phyloP scores from a whole-genome alignment of 2,888 invertebrate genomes.

The Tetramorium bicarinatum region DNA sequence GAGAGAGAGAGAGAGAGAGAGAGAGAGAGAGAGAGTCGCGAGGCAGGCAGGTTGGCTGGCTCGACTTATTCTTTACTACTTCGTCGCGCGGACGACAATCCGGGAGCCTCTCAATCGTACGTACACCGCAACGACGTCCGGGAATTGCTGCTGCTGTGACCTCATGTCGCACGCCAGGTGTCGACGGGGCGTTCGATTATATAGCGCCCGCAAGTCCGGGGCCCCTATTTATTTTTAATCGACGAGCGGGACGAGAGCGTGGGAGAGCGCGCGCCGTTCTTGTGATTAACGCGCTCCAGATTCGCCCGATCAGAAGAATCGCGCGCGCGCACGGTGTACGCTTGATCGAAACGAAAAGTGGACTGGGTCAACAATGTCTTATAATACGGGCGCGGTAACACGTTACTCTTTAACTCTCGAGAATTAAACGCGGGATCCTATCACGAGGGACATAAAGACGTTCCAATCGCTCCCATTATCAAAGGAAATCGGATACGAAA shows the following conservation, averaged over 20 bases:
- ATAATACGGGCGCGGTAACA: not conserved
- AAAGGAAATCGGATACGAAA: not conserved
- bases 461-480: not conserved
- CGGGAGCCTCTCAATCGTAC: slow-evolving; percentile 12
- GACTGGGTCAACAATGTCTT: slow-evolving; percentile 32
- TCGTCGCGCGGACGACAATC: slow-evolving; percentile 49
- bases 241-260: not conserved
- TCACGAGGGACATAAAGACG: not conserved
- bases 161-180: slow-evolving; percentile 10
- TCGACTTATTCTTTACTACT: slow-evolving; percentile 58
- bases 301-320: slow-evolving; percentile 41
- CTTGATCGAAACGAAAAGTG: slow-evolving; percentile 31
- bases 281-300: slow-evolving; percentile 50
- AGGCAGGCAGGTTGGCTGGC: not conserved
- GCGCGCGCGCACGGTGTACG: no score
- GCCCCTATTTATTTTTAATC: slow-evolving; percentile 48
- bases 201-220: slow-evolving; percentile 9
- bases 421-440: no score
- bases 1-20: no score
- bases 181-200: slow-evolving; percentile 25
- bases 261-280: slow-evolving; percentile 34
- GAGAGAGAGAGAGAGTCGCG: slow-evolving; percentile 5
- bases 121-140: not conserved
- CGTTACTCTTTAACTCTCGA: not conserved
- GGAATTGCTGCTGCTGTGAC: slow-evolving; percentile 8